A percentile compares a stretch with the other conserved stretches of the same genome.
phyloP scores from a whole-genome alignment of 2,888 invertebrate species.

The Ligdia adustata region DNA sequence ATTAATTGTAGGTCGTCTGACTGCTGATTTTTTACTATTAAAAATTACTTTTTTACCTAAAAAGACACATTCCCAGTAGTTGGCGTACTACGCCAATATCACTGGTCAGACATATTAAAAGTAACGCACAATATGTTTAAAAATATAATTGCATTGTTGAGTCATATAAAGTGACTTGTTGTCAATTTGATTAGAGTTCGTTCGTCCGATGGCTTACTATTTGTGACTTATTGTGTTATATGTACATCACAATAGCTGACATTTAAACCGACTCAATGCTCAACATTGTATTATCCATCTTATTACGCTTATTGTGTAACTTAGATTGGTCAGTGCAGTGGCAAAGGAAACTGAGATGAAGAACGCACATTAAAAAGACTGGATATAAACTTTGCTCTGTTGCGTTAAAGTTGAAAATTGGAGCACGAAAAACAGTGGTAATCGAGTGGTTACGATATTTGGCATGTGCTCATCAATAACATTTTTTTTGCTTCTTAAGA shows the following conservation, averaged over 20 bases:
- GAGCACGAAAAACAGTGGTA: background rate
- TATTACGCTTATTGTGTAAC: slow-evolving; percentile 29
- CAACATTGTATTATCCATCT: slow-evolving; percentile 17
- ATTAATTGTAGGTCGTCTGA: too few relatives aligned
- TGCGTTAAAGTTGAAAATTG: slow-evolving; percentile 16
- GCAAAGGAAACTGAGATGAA: slow-evolving; percentile 24
- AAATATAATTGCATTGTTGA: slow-evolving; percentile 5
- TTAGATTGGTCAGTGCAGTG: slow-evolving; percentile 22
- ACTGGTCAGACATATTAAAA: too few relatives aligned
- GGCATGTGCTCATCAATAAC: slow-evolving; percentile 46
- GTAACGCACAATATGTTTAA: background rate
- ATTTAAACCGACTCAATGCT: slow-evolving; percentile 29
- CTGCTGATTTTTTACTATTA: too few relatives aligned
- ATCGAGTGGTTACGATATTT: slow-evolving; percentile 43
- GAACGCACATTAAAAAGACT: background rate
- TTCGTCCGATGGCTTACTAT: slow-evolving; percentile 18
- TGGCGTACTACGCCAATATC: too few relatives aligned
- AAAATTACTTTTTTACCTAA: too few relatives aligned
- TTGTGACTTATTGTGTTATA: slow-evolving; percentile 17
- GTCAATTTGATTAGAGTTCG: slow-evolving; percentile 31
- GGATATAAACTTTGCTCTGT: slow-evolving; percentile 6
- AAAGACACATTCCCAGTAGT: too few relatives aligned
- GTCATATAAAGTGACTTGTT: slow-evolving; percentile 9
- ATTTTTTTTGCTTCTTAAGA: slow-evolving; percentile 38
- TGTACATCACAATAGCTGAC: slow-evolving; percentile 32